A percentile compares a stretch with the other conserved stretches of the same genome.
Conservation (phyloP, 2,113 vertebrate species). For the Crotalus tigris region DNA sequence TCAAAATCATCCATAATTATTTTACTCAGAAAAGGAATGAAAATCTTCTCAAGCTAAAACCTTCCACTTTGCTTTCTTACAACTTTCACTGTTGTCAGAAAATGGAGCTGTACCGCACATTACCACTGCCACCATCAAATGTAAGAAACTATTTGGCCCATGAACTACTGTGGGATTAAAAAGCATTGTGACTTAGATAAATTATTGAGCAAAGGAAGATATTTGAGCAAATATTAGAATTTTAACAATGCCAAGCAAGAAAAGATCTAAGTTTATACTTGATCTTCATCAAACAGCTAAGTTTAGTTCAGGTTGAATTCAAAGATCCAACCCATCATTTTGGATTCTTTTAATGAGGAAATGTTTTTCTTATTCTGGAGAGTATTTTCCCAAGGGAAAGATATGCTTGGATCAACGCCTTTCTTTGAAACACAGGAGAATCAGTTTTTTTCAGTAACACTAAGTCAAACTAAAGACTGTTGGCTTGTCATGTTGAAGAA, state of each 20-base stretch:
- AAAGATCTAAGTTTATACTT: not conserved
- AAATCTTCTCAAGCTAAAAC: not conserved
- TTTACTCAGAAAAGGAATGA: not conserved
- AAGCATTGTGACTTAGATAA: not conserved
- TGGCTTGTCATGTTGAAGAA: not conserved
- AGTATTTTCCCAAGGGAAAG: not conserved
- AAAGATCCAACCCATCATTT: not conserved
- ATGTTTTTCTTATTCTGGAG: not conserved
- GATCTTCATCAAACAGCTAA: not conserved
- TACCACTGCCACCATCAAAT: not conserved
- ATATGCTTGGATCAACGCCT: not conserved
- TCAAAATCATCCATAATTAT: not conserved
- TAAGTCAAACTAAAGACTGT: not conserved
- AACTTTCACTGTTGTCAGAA: not conserved
- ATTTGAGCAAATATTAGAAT: not conserved
- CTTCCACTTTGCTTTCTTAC: not conserved
- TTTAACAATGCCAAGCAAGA: not conserved
- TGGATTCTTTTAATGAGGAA: not conserved
- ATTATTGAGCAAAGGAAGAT: not conserved
- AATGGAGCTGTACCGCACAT: not conserved
- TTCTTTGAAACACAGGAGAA: not conserved
- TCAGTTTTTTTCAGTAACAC: not conserved
- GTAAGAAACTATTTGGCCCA: not conserved
- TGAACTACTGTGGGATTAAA: not conserved
- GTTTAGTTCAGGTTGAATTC: not conserved